A percentile compares a stretch with the other conserved stretches of the same genome.
Conservation (phyloP, 2,113 vertebrate species). For the Ophthalmotilapia sp. region DNA sequence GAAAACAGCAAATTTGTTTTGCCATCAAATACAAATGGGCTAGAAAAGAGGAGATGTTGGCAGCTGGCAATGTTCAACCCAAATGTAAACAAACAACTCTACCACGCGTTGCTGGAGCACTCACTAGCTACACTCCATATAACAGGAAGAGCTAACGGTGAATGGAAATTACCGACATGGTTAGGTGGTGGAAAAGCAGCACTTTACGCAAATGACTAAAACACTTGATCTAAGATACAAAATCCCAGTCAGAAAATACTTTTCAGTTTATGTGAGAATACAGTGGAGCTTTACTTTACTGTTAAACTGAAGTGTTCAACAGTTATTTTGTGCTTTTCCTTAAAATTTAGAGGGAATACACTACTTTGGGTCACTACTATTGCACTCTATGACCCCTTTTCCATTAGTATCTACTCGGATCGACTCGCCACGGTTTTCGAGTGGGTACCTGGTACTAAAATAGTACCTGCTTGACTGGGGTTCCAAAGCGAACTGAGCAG, state of each 20-base stretch:
- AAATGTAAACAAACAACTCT: neutral
- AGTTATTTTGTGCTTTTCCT: neutral
- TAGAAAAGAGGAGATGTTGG: neutral
- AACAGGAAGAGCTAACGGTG: neutral
- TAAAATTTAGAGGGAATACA: neutral
- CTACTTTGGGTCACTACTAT: neutral
- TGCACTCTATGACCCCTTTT: neutral
- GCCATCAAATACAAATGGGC: neutral
- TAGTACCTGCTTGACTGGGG: neutral
- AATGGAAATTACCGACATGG: neutral
- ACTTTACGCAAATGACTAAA: neutral
- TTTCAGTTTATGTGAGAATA: neutral
- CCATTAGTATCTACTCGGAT: neutral
- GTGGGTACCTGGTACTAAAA: neutral
- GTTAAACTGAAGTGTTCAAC: neutral
- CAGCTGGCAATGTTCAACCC: neutral
- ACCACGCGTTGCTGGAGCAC: accelerated
- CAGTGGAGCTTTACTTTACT: neutral
- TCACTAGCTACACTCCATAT: neutral
- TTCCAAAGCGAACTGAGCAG: neutral
- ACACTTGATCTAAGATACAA: neutral
- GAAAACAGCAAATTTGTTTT: neutral
- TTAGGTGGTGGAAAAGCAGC: neutral
- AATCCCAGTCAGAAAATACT: neutral
- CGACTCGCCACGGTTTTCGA: accelerated